Evolutionary conservation across 37 sponge, comb jelly and placozoan species (phyloP), one percentile per base, ranked within the genome.

Genomic region (Cliona cf. orientalis): DNA sequence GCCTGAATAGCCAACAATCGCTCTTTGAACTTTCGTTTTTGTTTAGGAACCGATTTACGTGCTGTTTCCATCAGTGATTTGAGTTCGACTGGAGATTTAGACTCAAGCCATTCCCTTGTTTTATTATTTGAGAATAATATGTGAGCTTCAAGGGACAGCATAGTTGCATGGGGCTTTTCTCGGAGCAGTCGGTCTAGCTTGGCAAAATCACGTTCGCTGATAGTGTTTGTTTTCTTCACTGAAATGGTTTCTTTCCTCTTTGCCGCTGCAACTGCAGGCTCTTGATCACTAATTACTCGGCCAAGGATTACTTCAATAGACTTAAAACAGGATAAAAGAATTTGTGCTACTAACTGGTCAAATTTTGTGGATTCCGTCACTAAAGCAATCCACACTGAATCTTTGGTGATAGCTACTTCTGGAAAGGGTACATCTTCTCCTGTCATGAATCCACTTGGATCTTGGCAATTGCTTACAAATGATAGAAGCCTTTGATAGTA

Each of bases 141-240:
- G 38, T 58, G 59, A 5, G 31, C 46, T 49, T 84, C 78, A 29
- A 84, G 12, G 4, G 71, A 42, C 7, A 76, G 3, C 11, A 25
- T 46, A 21, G 61, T 17, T 37, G 85, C 77, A 53, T 75, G 35
- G 5, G 85, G 85, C 36, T 84, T 84, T 40, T 84, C 70, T 36
- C 77, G 6, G 29, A 76, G 41, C 22, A 76, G 28, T 12, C 77
- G 28, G 42, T 84, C 78, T 1, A 84, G 64, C 53, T 84, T 26
- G 2, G 71, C 85, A 69, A 84, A 85, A 36, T 76, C 78, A 34
- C 79, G 42, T 31, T 85, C 79, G 61, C 86, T 76, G 72, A 77
- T 78, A 1, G 63, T 64, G 39, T 85, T 85, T 12, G 79, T 77
- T 28, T 34, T 85, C 23, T 34, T 35, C 14, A 85, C 86, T 34